Evolutionary conservation across 2,113 vertebrate genomes (phyloP), one percentile per base, ranked within the genome.

Genomic region (Peucedramus taeniatus): DNA sequence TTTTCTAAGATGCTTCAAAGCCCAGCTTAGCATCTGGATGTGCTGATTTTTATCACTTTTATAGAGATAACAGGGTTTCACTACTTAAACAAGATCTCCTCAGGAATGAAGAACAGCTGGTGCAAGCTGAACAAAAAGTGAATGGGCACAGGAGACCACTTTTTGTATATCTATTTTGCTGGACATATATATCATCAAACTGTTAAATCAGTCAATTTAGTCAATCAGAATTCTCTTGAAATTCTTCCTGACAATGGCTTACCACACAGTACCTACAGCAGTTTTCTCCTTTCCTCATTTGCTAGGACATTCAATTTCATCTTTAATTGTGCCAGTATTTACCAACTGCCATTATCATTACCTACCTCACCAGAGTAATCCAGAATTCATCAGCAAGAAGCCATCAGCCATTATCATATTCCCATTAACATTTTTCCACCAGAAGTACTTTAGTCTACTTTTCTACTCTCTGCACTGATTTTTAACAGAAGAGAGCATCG

Each of bases 1-100:
- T 94, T 97, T 94, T 88, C 61, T 80, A 68, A 65, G 35, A 69
- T 83, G 92, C 59, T 95, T 95, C 90, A 88, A 76, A 93, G 70
- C 83, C 63, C 63, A 94, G 63, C 31, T 90, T 92, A 77, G 90
- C 94, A 94, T 94, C 94, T 90, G 90, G 31, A 92, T 88, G 54
- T 80, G 79, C 59, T 93, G 85, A 85, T 76, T 83, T 91, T 92
- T 85, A 72, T 71, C 65, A 69, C 37, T 95, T 92, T 90, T 80
- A 12, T 6, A 94, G 63, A 0, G 0, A 59, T 83, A 92, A 77
- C 54, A 80, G 57, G 10, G 71, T 74, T 92, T 86, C 13, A 4
- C 75, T 85, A 76, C 42, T 92, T 72, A 57, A 87, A 89, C 33
- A 83, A 66, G 33, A 71, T 64, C 80, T 89, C 90, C 70, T 95